phyloP scores from a whole-genome alignment of 2,888 invertebrate genomes.

The Phyto melanocephala region DNA sequence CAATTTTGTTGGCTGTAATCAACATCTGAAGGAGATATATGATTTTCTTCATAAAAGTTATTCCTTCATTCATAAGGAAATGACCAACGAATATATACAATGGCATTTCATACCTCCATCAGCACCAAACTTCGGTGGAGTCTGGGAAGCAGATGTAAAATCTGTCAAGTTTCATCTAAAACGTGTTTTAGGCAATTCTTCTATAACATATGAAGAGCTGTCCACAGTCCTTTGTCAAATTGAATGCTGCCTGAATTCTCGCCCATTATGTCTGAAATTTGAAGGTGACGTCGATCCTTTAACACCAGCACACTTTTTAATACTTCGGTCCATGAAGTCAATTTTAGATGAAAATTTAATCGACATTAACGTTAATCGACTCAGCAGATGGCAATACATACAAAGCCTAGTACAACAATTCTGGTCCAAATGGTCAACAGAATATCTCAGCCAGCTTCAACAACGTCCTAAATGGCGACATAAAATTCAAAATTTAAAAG shows the following conservation, averaged over 20 bases:
- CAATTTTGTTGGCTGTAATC: slow-evolving; percentile 62
- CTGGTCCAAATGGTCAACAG: neutral
- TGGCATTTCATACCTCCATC: too few species aligned
- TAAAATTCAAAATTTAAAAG: too few species aligned
- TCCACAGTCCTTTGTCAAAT: neutral
- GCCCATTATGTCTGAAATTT: neutral
- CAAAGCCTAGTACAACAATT: neutral
- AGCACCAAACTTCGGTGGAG: too few species aligned
- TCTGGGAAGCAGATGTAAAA: too few species aligned
- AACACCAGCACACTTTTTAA: neutral
- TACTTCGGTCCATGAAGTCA: neutral
- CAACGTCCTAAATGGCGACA: too few species aligned
- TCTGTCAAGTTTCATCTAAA: too few species aligned
- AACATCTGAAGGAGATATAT: slow-evolving; percentile 43
- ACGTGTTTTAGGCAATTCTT: too few species aligned
- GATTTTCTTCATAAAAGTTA: neutral
- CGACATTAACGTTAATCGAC: neutral
- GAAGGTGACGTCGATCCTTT: slow-evolving; percentile 11
- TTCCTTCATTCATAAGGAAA: too few species aligned
- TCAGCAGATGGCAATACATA: neutral
- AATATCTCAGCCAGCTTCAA: neutral
- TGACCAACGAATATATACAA: too few species aligned
- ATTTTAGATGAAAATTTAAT: neutral
- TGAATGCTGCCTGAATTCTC: slow-evolving; percentile 5
- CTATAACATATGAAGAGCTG: too few species aligned